phyloP scores from a whole-genome alignment of 1,140 invertebrate species.

The Camponotus pennsylvanicus region DNA sequence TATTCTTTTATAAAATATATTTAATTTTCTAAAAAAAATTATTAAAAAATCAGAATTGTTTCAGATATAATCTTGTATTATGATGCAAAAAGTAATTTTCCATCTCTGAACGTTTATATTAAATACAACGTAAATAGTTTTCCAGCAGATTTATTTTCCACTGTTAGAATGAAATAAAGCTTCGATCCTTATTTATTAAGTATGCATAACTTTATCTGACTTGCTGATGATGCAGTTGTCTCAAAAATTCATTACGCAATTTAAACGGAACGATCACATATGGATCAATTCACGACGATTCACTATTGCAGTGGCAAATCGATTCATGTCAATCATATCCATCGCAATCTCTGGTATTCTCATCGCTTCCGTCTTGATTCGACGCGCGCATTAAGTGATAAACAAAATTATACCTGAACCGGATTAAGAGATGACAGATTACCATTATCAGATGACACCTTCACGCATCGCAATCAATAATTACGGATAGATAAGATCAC shows the following conservation, averaged over 20 bases:
- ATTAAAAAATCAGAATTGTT: not conserved
- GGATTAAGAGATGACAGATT: slow-evolving; percentile 17
- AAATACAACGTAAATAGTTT: not conserved
- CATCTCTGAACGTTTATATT: not conserved
- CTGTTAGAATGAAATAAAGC: not conserved
- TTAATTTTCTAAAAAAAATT: not conserved
- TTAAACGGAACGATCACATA: slow-evolving; percentile 8
- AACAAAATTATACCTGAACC: slow-evolving; percentile 30
- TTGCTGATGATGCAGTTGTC: not conserved
- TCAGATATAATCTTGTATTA: not conserved
- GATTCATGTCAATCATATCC: slow-evolving; percentile 2
- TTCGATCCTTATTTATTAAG: not conserved
- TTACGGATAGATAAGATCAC: not conserved
- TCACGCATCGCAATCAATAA: slow-evolving; percentile 27
- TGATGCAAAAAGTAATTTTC: not conserved
- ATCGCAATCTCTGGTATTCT: not conserved
- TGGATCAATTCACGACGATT: not conserved
- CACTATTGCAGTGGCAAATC: not conserved
- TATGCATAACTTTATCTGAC: not conserved
- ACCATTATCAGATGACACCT: slow-evolving; percentile 16
- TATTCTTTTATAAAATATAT: too few species aligned
- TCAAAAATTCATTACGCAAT: not conserved
- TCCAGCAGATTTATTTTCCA: not conserved
- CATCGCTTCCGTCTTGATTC: not conserved
- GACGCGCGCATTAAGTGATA: slow-evolving; percentile 20